phyloP scores from a whole-genome alignment of 2,797 vertebrate species.

The Danio jaintianensis region DNA sequence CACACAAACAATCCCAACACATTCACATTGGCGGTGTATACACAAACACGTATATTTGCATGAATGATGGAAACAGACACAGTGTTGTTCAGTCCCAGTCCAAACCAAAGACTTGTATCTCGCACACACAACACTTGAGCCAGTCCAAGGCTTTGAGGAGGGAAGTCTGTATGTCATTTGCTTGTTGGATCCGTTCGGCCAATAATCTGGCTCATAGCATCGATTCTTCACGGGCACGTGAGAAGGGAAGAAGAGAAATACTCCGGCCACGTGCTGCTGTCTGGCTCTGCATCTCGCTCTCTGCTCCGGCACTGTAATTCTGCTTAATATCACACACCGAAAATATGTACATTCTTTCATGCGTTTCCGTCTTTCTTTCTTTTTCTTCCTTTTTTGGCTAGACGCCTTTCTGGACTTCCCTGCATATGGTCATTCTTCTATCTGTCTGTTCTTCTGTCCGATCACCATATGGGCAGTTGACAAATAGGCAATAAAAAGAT shows the following conservation, averaged over 20 bases:
- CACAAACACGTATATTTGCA: conserved; percentile 1
- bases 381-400: conserved; percentile 35
- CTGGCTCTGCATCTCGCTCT: conserved; percentile 18
- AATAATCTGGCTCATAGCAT: conserved; percentile 48
- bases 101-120: conserved; percentile 21
- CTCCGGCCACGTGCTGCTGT: conserved; percentile 40
- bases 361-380: conserved; percentile 25
- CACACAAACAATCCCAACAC: conserved; percentile 1
- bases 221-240: conserved; percentile 52
- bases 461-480: neutral
- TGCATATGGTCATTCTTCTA: conserved; percentile 12
- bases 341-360: conserved; percentile 8
- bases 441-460: neutral
- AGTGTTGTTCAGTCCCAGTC: neutral
- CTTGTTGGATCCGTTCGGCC: conserved; percentile 36
- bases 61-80: neutral
- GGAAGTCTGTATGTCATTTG: conserved; percentile 48
- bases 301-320: conserved; percentile 24
- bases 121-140: conserved; percentile 9
- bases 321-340: conserved; percentile 23
- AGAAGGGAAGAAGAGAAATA: conserved; percentile 41
- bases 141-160: conserved; percentile 38
- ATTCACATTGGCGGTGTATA: neutral
- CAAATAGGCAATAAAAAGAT: neutral
- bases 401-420: neutral